Evolutionary conservation across 2,113 vertebrate species (phyloP), one percentile per base, ranked within the genome.

Genomic region (Phalacrocorax pelagicus): DNA sequence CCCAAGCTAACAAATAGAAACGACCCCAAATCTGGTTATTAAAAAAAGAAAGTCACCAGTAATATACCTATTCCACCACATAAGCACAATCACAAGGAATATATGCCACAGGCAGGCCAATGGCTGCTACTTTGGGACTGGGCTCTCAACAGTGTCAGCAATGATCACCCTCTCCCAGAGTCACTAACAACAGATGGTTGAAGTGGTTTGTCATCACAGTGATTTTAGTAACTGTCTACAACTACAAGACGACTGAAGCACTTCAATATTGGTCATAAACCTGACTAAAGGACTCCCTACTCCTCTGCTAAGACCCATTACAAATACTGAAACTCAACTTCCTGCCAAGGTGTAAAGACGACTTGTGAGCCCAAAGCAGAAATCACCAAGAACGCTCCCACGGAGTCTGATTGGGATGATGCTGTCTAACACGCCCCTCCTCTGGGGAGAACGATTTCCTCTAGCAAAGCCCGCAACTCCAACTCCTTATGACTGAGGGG

Each of bases 401-500:
- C 0, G 3, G 61, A 85, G 46, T 30, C 70, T 54, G 42, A 86
- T 6, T 1, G 14, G 72, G 38, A 79, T 34, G 36, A 46, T 36
- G 46, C 70, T 73, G 69, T 77, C 59, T 62, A 75, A 73, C 54
- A 47, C 0, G 11, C 21, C 47, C 63, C 42, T 61, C 12, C 49
- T 23, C 7, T 2, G 4, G 55, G 30, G 30, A 79, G 36, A 89
- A 63, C 0, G 1, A 84, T 10, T 69, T 91, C 38, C 62, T 72
- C 58, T 15, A 62, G 62, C 54, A 92, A 88, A 82, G 29, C 87
- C 91, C 88, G 86, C 92, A 96, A 92, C 91, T 95, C 89, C 95
- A 97, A 9, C 67, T 94, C 81, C 74, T 94, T 59, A 34, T 0
- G 8, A 66, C 81, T 57, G 67, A 92, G 54, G 46, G 70, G 58